Evolutionary conservation across 2,888 invertebrate species (phyloP), one percentile per base, ranked within the genome.

Genomic region (Acrobasis suavella): DNA sequence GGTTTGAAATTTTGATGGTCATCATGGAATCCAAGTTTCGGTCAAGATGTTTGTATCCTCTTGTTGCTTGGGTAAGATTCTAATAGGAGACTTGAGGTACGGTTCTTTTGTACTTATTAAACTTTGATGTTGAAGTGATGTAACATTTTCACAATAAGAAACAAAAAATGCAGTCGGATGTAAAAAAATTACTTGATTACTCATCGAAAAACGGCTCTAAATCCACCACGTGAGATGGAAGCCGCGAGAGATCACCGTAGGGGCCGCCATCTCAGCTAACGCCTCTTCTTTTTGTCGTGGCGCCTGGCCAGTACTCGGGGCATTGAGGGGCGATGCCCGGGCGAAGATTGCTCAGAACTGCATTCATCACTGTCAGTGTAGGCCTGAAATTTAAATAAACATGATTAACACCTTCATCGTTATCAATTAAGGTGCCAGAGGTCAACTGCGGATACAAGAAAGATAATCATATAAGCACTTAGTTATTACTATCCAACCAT

Each of bases 291-390:
- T 78, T 95, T 95, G 68, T 96, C 95, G 80, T 95, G 95, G 64
- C 95, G 94, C 42, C 95, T 84, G 0, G 94, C 88, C 67, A 95
- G 94, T 10, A 51, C 60, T n/a, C 37, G 17, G 0, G 95, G 95
- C 77, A 94, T 89, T 58, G 95, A 86, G 0, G 95, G 95, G 38
- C 95, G 91, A 69, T 95, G 95, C 46, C 95, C 95, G 0, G 95
- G 95, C 62, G 95, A 95, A 32, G 94, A 94, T 69, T 95, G 95
- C 74, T 95, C 95, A 0, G 95, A 95, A 72, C 95, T 95, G 76
- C 95, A 95, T 67, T 95, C 95, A 77, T 96, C 95, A 70, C 95
- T 95, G 62, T 95, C 95, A n/a, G 94, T 94, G 82, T 92, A 89
- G 12, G 81, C 90, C 94, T 94, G 78, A 52, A 86, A 86, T 2